These are phyloP conservation scores for Rana temporaria DNA, from an alignment of 2,113 vertebrate genomes.

Conservation along the genomic window DNA sequence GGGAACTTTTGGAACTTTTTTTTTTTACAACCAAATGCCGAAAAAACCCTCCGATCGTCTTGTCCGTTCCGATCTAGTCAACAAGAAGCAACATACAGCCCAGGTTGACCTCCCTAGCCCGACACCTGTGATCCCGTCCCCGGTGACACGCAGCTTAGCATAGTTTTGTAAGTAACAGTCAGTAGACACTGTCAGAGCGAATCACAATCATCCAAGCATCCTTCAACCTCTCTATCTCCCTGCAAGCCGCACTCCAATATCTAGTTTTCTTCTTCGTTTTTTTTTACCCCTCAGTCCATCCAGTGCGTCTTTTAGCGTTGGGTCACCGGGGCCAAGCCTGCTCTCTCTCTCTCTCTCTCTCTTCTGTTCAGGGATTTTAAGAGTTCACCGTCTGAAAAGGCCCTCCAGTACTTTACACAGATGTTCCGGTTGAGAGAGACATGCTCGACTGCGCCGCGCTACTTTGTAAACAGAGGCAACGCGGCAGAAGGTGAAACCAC, in stretches of 20 bases:
- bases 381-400: constrained; percentile 63
- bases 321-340: constrained; percentile 68
- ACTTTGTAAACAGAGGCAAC: constrained; percentile 63
- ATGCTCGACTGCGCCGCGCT: constrained; percentile 65
- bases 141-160: constrained; percentile 65
- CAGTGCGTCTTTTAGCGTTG: constrained; percentile 58
- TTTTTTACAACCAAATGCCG: not conserved
- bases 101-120: not conserved
- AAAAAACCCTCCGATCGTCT: not conserved
- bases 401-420: constrained; percentile 66
- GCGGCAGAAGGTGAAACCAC: constrained; percentile 72
- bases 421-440: constrained; percentile 66
- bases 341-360: constrained; percentile 39
- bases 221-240: constrained; percentile 67
- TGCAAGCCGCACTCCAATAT: constrained; percentile 56
- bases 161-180: constrained; percentile 62
- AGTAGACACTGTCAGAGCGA: constrained; percentile 79
- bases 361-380: constrained; percentile 60
- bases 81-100: not conserved
- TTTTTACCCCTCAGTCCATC: not conserved
- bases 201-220: constrained; percentile 71
- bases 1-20: too few relatives aligned
- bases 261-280: constrained; percentile 54
- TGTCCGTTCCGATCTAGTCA: constrained; percentile 13
- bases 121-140: constrained; percentile 67